A percentile compares a stretch with the other conserved stretches of the same genome.
Conservation (phyloP, 2,113 vertebrate species). For the Corythornis cristatus region DNA sequence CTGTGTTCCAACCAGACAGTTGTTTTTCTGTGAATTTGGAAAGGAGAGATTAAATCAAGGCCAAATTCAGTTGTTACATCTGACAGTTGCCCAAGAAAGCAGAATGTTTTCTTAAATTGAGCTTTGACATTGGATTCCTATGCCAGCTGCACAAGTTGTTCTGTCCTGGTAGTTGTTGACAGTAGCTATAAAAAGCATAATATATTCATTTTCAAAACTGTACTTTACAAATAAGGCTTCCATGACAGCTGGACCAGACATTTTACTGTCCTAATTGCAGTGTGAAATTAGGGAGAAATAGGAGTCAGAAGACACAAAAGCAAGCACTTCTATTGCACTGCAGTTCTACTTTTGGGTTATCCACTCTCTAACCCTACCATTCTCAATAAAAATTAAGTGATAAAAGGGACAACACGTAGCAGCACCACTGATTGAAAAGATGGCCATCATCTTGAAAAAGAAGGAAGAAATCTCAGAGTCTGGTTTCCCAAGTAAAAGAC, state of each 20-base stretch:
- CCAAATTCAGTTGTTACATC: neutral
- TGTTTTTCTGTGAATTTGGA: neutral
- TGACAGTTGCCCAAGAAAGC: constrained; percentile 25
- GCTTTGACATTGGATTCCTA: constrained; percentile 25
- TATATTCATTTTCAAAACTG: constrained; percentile 56
- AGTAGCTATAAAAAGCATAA: constrained; percentile 67
- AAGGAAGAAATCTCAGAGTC: neutral
- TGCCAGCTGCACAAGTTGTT: constrained; percentile 49
- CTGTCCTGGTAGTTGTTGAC: constrained; percentile 56
- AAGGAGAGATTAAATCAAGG: constrained; percentile 12
- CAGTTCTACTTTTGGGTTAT: neutral
- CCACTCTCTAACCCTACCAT: neutral
- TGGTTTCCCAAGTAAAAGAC: neutral
- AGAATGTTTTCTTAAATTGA: constrained; percentile 19
- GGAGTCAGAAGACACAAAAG: neutral
- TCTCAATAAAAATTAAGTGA: neutral
- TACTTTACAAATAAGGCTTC: constrained; percentile 34
- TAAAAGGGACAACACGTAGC: neutral
- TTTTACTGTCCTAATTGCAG: constrained; percentile 21
- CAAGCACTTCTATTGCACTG: neutral
- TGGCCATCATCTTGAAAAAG: neutral
- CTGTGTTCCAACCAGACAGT: neutral
- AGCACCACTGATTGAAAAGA: neutral
- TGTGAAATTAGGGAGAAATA: neutral
- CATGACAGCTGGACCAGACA: constrained; percentile 24